phyloP scores from a whole-genome alignment of 2,113 vertebrate genomes.

The Melierax canorus region DNA sequence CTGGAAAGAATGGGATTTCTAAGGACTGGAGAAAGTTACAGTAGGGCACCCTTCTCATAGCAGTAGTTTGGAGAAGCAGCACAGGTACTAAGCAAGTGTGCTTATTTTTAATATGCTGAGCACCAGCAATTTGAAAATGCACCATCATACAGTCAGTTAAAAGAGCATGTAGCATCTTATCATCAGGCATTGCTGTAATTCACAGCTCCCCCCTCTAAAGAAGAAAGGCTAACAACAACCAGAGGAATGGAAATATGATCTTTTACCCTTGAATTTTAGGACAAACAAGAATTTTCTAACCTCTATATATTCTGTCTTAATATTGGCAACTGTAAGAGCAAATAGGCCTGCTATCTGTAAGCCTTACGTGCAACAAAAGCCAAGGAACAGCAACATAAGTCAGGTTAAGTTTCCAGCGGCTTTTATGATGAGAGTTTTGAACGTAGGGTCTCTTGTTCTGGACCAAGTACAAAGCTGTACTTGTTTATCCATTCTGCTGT shows the following conservation, averaged over 20 bases:
- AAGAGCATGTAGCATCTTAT: neutral
- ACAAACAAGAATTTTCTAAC: neutral
- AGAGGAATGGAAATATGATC: neutral
- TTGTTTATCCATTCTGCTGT: conserved; percentile 56
- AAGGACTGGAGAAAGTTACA: neutral
- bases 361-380: neutral
- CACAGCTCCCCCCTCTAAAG: neutral
- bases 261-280: neutral
- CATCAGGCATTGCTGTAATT: neutral
- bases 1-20: neutral
- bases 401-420: neutral
- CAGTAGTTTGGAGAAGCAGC: neutral
- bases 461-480: conserved; percentile 47
- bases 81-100: neutral
- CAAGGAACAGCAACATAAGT: conserved; percentile 1
- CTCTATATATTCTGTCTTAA: neutral
- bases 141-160: neutral
- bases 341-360: neutral
- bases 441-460: neutral
- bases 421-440: neutral
- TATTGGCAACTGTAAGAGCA: neutral
- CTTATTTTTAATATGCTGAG: neutral
- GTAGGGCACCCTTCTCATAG: neutral
- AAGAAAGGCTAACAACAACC: neutral
- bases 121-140: neutral